Percentiles rank a stretch among this genome's conserved stretches.
Conservation (phyloP, 2,888 invertebrate genomes). For the Hipparchia semele region DNA sequence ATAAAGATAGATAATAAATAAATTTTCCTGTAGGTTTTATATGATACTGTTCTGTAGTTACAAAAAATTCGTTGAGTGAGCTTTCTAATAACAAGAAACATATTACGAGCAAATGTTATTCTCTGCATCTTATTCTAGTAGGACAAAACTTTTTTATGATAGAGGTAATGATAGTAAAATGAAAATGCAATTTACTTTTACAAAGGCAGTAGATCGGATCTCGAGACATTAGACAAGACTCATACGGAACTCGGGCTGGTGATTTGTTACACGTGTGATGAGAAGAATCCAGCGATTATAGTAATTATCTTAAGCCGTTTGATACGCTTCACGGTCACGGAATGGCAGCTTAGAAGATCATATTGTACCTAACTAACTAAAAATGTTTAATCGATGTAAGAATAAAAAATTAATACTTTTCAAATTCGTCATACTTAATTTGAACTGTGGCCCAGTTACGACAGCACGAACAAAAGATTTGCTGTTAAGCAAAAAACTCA, state of each 20-base stretch:
- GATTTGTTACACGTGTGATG: slow-evolving; percentile 68
- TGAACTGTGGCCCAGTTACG: not conserved
- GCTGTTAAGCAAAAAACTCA: not conserved
- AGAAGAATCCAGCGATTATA: slow-evolving; percentile 64
- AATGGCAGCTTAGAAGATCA: slow-evolving; percentile 37
- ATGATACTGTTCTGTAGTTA: too few relatives aligned
- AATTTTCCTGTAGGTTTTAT: too few relatives aligned
- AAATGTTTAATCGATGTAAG: slow-evolving; percentile 4
- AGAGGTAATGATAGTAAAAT: slow-evolving; percentile 46
- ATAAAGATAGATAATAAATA: too few relatives aligned
- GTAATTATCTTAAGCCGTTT: slow-evolving; percentile 59
- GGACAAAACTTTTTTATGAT: slow-evolving; percentile 11
- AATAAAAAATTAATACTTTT: slow-evolving; percentile 1
- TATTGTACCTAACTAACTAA: slow-evolving; percentile 1
- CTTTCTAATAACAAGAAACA: slow-evolving; percentile 1
- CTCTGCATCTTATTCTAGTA: not conserved
- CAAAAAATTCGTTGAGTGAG: too few relatives aligned
- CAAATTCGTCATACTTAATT: slow-evolving; percentile 5
- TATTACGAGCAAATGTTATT: not conserved
- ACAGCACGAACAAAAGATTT: not conserved
- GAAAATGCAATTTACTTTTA: slow-evolving; percentile 55
- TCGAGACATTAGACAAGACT: slow-evolving; percentile 54
- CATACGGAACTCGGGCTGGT: slow-evolving; percentile 64
- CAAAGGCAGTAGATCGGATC: slow-evolving; percentile 67
- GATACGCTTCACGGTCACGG: slow-evolving; percentile 68